phyloP scores from a whole-genome alignment of 2,797 vertebrate genomes.

The Danio kyathit region DNA sequence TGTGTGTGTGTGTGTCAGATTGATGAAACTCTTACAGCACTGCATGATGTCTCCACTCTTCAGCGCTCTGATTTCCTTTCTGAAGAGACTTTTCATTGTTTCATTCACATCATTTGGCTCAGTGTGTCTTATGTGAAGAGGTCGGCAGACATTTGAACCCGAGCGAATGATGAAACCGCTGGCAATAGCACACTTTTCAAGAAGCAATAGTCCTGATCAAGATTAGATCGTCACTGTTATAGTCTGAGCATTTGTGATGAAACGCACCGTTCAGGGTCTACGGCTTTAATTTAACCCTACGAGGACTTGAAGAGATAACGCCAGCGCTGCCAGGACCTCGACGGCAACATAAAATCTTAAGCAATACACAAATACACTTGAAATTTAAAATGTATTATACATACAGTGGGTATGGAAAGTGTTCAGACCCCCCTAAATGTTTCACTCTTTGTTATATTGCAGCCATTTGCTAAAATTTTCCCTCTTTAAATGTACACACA shows the following conservation, averaged over 20 bases:
- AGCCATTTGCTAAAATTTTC: too few relatives aligned
- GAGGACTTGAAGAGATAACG: too few relatives aligned
- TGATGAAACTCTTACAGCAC: neutral
- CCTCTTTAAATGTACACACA: too few relatives aligned
- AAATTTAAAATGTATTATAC: too few relatives aligned
- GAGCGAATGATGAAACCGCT: constrained; percentile 36
- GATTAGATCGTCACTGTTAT: neutral
- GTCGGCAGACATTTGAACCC: constrained; percentile 31
- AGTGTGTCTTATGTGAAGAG: constrained; percentile 23
- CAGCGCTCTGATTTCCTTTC: neutral
- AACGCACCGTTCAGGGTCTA: neutral
- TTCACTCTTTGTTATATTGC: too few relatives aligned
- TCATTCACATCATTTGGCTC: neutral
- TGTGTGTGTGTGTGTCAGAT: neutral
- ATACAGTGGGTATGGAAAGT: too few relatives aligned
- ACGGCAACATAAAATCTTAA: too few relatives aligned
- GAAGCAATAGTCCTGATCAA: constrained; percentile 18
- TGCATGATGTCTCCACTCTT: neutral
- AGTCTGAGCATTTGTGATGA: neutral
- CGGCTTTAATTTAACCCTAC: too few relatives aligned
- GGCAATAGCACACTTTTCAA: constrained; percentile 19
- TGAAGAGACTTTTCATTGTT: neutral
- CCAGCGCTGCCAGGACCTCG: too few relatives aligned
- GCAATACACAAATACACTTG: too few relatives aligned
- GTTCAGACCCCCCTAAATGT: too few relatives aligned